Base-by-base conservation (phyloP, 2,888 invertebrate species). In the Auanema sp. region DNA sequence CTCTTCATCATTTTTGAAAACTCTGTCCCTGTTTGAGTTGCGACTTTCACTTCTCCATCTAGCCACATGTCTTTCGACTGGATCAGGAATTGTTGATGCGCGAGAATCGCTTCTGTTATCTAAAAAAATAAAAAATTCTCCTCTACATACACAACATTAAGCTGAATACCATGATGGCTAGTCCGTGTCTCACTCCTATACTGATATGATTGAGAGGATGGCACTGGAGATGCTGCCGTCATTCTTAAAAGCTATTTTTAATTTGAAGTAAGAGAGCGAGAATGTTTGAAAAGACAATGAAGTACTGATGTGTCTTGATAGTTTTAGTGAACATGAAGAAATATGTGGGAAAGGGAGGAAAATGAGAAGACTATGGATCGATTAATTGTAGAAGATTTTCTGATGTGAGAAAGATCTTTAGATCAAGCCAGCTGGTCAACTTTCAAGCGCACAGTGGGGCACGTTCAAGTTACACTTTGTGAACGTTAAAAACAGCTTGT, bases 1-100 rank as follows among this genome's bases (percentile, higher is more conserved):
- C 47, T 72, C 72, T 24, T 72, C 72, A 49, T 72, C 72, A 25
- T 69, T 69, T 18, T 67, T 63, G 53, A 72, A 72, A 40, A 69
- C 72, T 21, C 64, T 66, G 43, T 69, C 67, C 21, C 64, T 56
- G 49, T 68, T 69, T 16, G 69, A 69, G 25, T 68, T 68, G 1
- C 69, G 60, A 18, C 66, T 66, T 55, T 72, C 72, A 49, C 72
- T 72, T 12, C 72, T 52, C 72, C 72, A 72, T 41, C 68, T 18
- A 4, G 69, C 69, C 16, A 72, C 72, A 41, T 72, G 63, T 12
- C 72, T 67, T 12, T 72, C 72, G 5, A 70, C 70, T 1, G 73
- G 71, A 42, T 75, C 77, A 11, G 77, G 77, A 14, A 75, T 72
- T 10, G 70, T 63, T 18, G 61, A 62, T 42, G 56, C 61, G 2